Evolutionary conservation across 2,113 vertebrate species (phyloP), one percentile per base, ranked within the genome.

Genomic region (Anolis carolinensis): DNA sequence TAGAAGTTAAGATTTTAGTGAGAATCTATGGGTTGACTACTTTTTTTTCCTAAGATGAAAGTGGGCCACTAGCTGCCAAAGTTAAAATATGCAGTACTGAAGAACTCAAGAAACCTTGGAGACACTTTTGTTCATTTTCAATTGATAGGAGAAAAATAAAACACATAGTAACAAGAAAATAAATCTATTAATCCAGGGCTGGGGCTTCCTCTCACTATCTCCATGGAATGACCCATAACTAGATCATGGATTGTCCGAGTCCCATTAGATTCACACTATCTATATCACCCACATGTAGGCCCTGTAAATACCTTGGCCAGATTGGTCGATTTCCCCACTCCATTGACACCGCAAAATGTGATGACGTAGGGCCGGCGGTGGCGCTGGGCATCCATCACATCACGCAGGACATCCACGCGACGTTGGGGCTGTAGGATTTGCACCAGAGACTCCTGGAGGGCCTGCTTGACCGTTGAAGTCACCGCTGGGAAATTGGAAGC

Each of bases 361-460:
- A 99, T 95, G 39, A 99, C 97, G 0, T 99, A 99, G 5, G 99
- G 99, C 44, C 97, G 97, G 72, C 92, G 97, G 73, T 97, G 97
- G 77, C 96, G 97, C 86, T 97, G 98, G 1, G 99, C 98, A 0
- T 99, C 99, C 97, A 99, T 97, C 88, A 99, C 98, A 0, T 99
- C 98, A 7, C 99, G 96, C 74, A 99, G 96, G 79, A 99, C 97
- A 9, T 99, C 98, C 30, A 99, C 98, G 0, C 98, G 96, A 5
- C 98, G 96, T 96, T 99, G 99, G 20, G 99, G 99, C 96, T 99
- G 98, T 92, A 99, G 93, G 93, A 99, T 99, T 95, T 99, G 98
- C 93, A 99, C 98, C 68, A 99, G 96, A 0, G 98, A 98, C 67
- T 99, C 99, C 81, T 99, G 98, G 67, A 99, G 97, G 14, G 98